phyloP scores from a whole-genome alignment of 2,888 invertebrate species.

The Conchocele bisecta region DNA sequence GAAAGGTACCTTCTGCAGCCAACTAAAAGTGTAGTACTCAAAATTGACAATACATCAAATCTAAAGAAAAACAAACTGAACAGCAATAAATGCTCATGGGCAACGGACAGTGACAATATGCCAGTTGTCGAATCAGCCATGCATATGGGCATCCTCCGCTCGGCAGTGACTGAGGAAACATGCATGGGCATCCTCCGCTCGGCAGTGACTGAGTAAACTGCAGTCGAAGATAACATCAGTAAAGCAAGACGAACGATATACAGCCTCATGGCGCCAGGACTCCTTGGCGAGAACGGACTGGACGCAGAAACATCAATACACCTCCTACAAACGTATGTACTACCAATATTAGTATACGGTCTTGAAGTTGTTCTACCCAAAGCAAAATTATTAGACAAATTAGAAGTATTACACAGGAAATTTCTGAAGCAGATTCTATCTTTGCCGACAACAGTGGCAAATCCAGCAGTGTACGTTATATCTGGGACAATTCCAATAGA shows the following conservation, averaged over 20 bases:
- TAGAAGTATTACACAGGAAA: slow-evolving; percentile 8
- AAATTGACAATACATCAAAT: neutral
- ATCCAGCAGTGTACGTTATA: neutral
- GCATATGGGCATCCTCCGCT: slow-evolving; percentile 4
- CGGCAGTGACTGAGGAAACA: neutral
- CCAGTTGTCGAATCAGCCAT: neutral
- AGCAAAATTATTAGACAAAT: neutral
- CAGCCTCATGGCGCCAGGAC: slow-evolving; percentile 6
- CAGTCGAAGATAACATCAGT: neutral
- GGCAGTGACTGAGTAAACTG: neutral
- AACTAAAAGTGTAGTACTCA: neutral
- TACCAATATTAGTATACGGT: slow-evolving; percentile 8
- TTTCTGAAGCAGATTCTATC: neutral
- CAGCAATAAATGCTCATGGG: no score
- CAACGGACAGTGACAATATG: neutral
- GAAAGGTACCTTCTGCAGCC: neutral
- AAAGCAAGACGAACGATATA: neutral
- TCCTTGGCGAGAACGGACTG: slow-evolving; percentile 3
- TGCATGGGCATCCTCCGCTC: neutral
- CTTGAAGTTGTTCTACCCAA: slow-evolving; percentile 8
- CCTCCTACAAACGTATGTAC: slow-evolving; percentile 7
- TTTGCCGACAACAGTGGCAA: neutral
- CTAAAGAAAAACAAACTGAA: neutral
- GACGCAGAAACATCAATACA: slow-evolving; percentile 10
- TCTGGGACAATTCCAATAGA: neutral